Evolutionary conservation across 2,888 invertebrate species (phyloP).

Genomic region (Antheraea yamamai): DNA sequence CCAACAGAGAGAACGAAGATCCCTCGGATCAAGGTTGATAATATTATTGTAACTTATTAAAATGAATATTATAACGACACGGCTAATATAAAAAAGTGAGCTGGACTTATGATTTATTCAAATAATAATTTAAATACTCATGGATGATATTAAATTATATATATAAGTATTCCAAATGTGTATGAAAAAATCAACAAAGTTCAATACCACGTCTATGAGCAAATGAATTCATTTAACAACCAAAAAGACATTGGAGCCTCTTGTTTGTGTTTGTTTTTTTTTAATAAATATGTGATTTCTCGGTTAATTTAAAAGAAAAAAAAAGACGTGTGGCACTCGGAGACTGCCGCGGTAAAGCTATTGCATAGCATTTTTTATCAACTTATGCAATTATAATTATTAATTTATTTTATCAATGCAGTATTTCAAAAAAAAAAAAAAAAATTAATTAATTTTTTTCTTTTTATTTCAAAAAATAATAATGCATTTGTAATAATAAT

Average conservation of each 20-base stretch:
- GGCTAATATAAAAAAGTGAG: conserved; percentile 13
- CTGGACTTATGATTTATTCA: conserved; percentile 33
- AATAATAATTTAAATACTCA: conserved; percentile 28
- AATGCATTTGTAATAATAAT: too few species aligned
- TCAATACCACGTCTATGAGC: background rate
- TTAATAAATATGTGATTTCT: background rate
- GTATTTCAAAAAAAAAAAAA: too few species aligned
- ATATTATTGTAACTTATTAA: background rate
- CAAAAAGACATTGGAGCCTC: too few species aligned
- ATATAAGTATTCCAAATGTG: conserved; percentile 16
- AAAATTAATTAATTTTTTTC: too few species aligned
- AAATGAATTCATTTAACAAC: background rate
- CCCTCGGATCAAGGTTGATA: conserved; percentile 39
- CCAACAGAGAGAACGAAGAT: conserved; percentile 64
- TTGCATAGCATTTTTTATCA: too few species aligned
- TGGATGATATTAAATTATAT: conserved; percentile 23
- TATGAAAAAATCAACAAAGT: background rate
- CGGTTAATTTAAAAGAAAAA: background rate
- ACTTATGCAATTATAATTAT: too few species aligned
- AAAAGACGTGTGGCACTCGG: too few species aligned
- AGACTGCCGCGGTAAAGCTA: too few species aligned
- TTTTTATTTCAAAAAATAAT: too few species aligned
- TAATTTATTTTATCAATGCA: too few species aligned
- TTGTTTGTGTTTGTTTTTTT: background rate
- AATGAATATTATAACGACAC: background rate